These are phyloP conservation scores for Microhierax caerulescens DNA, from an alignment of 2,797 vertebrate species.

Conservation along the genomic window DNA sequence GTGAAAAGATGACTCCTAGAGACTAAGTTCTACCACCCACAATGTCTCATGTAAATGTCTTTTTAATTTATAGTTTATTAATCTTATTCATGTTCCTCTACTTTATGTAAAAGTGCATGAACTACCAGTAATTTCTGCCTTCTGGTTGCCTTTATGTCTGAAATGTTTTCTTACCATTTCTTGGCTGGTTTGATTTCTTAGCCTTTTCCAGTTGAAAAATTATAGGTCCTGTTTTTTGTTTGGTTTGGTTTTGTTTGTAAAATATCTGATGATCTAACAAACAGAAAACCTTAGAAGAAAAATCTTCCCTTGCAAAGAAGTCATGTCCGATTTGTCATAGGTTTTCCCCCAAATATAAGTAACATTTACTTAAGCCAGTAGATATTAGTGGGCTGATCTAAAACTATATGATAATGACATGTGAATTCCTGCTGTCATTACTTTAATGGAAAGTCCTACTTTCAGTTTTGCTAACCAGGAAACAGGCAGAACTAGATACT, in stretches of 20 bases:
- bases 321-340: neutral
- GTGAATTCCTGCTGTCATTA: neutral
- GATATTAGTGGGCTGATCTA: neutral
- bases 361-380: neutral
- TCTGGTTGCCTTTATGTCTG: neutral
- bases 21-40: neutral
- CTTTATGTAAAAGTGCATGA: neutral
- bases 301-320: neutral
- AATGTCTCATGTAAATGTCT: neutral
- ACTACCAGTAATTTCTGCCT: neutral
- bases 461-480: neutral
- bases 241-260: neutral
- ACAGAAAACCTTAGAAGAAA: neutral
- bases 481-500: neutral
- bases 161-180: slow-evolving; percentile 17
- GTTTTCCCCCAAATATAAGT: neutral
- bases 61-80: neutral
- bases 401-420: neutral
- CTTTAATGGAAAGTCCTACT: neutral
- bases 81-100: neutral
- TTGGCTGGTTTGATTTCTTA: neutral
- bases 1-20: neutral
- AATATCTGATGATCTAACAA: neutral
- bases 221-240: neutral
- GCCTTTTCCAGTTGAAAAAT: neutral